Evolutionary conservation across 2,888 invertebrate species (phyloP), one percentile per base, ranked within the genome.

Genomic region (Latrodectus hesperus): DNA sequence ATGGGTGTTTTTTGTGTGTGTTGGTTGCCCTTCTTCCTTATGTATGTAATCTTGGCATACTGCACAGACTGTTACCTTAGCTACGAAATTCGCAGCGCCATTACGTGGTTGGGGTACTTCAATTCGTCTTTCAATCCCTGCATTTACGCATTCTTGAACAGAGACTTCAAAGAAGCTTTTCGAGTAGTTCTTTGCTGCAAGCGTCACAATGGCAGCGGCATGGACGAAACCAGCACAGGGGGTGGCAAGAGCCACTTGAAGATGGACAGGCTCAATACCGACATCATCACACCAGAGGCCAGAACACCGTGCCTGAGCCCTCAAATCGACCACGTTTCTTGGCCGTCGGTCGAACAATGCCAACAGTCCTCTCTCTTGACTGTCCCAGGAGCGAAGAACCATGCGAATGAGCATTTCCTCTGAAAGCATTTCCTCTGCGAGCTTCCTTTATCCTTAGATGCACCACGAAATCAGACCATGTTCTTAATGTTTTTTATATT

Each of bases 1-100:
- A 98, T 99, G 16, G 99, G 99, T 0, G 97, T 98, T 71, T 99
- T 99, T 93, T 97, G 98, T 84, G 95, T 96, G 91, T 99, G 99
- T 93, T 99, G 99, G 99, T 94, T 98, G 81, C 98, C 98, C 0
- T 99, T 99, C 94, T 98, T 99, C 93, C 97, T 97, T 74, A 96
- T 98, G 93, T 98, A 98, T 92, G 94, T 98, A 73, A 94, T 98
- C 82, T 94, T 97, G 10, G 98, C 97, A 0, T 98, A 97, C 92
- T 97, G 96, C 92, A 94, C 95, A 89, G 90, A 90, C 9, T 97
- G 97, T 92, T 96, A 97, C 92, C 95, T 97, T 87, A 96, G 97
- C 65, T 95, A 96, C 90, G 90, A 90, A 64, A 72, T 88, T 11
- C 85, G 89, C 17, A 96, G 96, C 76, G 95, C 97, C 89, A 90